phyloP scores from a whole-genome alignment of 2,888 invertebrate species.

The Iphiclides podalirius region DNA sequence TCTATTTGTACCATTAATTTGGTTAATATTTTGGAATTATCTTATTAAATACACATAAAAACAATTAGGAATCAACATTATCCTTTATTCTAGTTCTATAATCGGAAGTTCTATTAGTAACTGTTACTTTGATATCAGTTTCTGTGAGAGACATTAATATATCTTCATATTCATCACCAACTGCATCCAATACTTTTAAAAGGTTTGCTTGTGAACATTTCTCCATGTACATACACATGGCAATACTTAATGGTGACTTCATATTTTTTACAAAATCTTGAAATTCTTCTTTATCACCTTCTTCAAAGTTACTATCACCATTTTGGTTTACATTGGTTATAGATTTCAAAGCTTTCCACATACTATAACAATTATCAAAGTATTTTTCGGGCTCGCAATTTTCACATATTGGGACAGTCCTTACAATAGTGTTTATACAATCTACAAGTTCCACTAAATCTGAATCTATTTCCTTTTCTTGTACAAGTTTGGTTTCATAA shows the following conservation, averaged over 20 bases:
- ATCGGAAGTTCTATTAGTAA: constrained; percentile 45
- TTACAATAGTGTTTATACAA: constrained; percentile 51
- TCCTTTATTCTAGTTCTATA: constrained; percentile 56
- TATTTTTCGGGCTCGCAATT: constrained; percentile 47
- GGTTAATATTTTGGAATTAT: no score
- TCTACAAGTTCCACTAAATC: constrained; percentile 62
- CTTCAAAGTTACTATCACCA: constrained; percentile 47
- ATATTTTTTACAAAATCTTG: constrained; percentile 48
- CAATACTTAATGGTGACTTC: constrained; percentile 45
- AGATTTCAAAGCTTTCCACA: constrained; percentile 54
- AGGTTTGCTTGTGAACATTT: constrained; percentile 53
- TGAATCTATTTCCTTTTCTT: constrained; percentile 56
- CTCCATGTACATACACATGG: constrained; percentile 55
- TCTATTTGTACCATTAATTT: no score
- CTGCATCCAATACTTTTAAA: constrained; percentile 45
- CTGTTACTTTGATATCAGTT: constrained; percentile 38
- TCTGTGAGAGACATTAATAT: constrained; percentile 47
- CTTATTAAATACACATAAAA: no score
- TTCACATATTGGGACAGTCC: constrained; percentile 43
- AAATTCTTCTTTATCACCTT: constrained; percentile 48
- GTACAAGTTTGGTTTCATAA: constrained; percentile 58
- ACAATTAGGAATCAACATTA: constrained; percentile 46
- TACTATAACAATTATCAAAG: constrained; percentile 51
- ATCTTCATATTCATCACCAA: constrained; percentile 49
- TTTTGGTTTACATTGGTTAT: constrained; percentile 46